Base-by-base conservation (phyloP, 2,113 vertebrate genomes). In the Grammomys dolichurus region DNA sequence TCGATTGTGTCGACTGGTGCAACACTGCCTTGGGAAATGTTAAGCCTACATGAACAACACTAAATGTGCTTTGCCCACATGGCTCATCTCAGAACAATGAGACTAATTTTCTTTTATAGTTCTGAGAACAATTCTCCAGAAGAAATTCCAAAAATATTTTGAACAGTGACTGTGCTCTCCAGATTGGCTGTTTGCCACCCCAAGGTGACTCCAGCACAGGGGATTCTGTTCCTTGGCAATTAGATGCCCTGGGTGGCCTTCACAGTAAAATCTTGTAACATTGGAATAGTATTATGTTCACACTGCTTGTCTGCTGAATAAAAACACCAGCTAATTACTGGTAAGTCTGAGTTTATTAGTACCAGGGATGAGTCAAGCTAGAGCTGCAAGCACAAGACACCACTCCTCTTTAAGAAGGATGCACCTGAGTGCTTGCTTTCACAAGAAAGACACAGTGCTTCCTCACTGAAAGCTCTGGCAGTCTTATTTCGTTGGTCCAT, bases 391-490 rank as follows among this genome's bases (percentile, higher is more conserved):
- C 11, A 65, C 7, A 0, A 3, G 2, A 5, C 11, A 7, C 19
- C 12, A 3, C 51, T 85, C 24, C 12, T n/a, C 65, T 80, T 20
- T 28, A 90, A 67, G 31, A 36, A 58, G 58, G 40, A 19, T 7
- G 1, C 17, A 69, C 17, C 4, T 60, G 14, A 7, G 17, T 5
- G 40, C 60, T 46, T 5, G 7, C 40, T 46, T 11, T 85, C 26
- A 48, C 1, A 4, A 28, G 36, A 84, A 85, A 65, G 40, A 20
- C 48, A 33, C 60, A 33, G 7, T 2, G 8, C 40, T 10, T 31
- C 46, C 0, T 5, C 36, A 13, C 8, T 28, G 33, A 16, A 56
- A 75, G 1, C 67, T 20, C 0, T 54, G 22, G 0, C 0, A 0
- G 1, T 77, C 46, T 43, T 13, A 9, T 69, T 19, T 1, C 0